These are phyloP conservation scores for Heterotilapia buettikoferi DNA, from an alignment of 2,113 vertebrate species.

Conservation along the genomic window DNA sequence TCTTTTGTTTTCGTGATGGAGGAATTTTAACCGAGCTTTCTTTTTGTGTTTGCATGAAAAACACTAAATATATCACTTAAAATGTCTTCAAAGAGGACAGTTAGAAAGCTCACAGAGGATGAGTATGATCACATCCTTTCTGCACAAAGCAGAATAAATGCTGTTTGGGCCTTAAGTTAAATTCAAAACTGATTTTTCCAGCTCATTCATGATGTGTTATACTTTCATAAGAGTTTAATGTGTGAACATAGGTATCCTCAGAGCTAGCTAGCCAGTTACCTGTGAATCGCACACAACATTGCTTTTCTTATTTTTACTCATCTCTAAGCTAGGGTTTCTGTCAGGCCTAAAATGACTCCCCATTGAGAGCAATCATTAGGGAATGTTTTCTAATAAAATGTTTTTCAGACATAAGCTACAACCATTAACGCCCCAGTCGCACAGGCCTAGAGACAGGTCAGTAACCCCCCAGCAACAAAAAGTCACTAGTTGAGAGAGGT, in stretches of 20 bases:
- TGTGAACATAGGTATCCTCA: background rate
- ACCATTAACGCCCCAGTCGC: background rate
- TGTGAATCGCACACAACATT: background rate
- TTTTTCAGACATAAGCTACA: background rate
- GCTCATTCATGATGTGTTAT: background rate
- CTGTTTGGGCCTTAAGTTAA: background rate
- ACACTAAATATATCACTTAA: background rate
- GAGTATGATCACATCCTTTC: background rate
- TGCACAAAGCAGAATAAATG: background rate
- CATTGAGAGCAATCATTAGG: background rate
- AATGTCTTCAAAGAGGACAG: background rate
- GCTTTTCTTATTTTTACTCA: background rate
- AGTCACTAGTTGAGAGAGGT: background rate
- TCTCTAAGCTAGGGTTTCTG: background rate
- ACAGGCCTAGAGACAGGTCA: background rate
- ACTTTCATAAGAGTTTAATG: background rate
- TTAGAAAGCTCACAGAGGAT: background rate
- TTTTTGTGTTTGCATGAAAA: background rate
- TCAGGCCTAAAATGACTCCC: background rate
- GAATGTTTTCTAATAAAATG: background rate
- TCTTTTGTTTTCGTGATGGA: constrained; percentile 37
- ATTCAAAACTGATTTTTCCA: background rate
- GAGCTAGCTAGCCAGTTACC: background rate
- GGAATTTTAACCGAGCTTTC: background rate
- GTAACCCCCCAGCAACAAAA: background rate